Base-by-base conservation (phyloP, 2,113 vertebrate species). In the Motacilla tschutschensis region DNA sequence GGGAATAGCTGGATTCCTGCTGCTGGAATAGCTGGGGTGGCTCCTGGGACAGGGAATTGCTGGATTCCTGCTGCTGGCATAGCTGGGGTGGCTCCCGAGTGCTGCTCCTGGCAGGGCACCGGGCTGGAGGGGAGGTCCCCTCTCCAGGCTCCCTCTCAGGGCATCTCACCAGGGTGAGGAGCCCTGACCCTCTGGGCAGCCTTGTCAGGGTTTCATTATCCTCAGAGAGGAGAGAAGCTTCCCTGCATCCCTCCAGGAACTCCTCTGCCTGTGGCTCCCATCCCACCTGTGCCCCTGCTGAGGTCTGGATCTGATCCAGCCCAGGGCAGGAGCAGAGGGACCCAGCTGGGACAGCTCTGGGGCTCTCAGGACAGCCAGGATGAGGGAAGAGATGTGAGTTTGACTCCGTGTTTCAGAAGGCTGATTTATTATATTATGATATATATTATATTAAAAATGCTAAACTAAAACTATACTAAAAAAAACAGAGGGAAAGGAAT, bases 241-340 rank as follows among this genome's bases (percentile, higher is more conserved):
- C n/a, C 26, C 33, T n/a, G n/a, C 21, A 33, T 4, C 17, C n/a
- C 16, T 4, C 4, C 43, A 47, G 26, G 6, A 63, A 31, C 40
- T 21, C 2, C 36, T 5, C 36, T 5, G 3, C 5, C 31, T 40
- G 8, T 2, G 38, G 8, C 17, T 48, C 25, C 40, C 4, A 13
- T 14, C 6, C 54, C 7, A 0, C 0, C 6, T 36, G 29, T 29
- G 13, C 8, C 12, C 33, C 33, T 54, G 18, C 55, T 70, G 60
- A 4, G 22, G 0, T 19, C 33, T 2, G 11, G 10, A 33, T 33
- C 41, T 25, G 11, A 6, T n/a, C 11, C 8, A 26, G 40, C 2
- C 1, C 40, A 22, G 47, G 63, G 6, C 22, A 81, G 26, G 44
- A 35, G 44, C 33, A 35, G 8, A 36, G 70, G 55, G 40, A 50